A percentile compares a stretch with the other conserved stretches of the same genome.
Conservation (phyloP, 2,888 invertebrate species). For the Aphidius colemani region DNA sequence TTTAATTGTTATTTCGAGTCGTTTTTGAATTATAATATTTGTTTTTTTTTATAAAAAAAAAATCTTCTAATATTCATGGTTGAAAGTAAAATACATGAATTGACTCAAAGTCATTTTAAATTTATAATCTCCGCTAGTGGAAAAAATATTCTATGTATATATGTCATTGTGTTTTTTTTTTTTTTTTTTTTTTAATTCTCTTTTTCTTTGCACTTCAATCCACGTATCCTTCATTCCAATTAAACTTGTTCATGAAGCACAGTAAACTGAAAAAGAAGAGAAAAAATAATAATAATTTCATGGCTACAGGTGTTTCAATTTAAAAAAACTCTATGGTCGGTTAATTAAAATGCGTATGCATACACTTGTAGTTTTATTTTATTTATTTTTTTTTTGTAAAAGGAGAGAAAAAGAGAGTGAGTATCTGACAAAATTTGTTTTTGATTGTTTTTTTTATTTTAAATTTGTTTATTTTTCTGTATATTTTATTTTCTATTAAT, state of each 20-base stretch:
- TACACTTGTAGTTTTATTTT: too few relatives aligned
- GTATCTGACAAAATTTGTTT: too few relatives aligned
- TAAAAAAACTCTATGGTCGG: slow-evolving; percentile 30
- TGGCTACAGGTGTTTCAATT: slow-evolving; percentile 34
- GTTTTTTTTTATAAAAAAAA: neutral
- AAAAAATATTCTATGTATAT: neutral
- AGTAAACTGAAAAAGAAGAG: slow-evolving; percentile 17
- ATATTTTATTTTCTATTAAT: too few relatives aligned
- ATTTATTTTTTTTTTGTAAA: too few relatives aligned
- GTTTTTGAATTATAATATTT: slow-evolving; percentile 3
- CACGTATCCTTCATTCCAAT: slow-evolving; percentile 34
- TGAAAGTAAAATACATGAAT: slow-evolving; percentile 10
- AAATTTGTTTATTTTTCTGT: too few relatives aligned
- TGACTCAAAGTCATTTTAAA: slow-evolving; percentile 30
- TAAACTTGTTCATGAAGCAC: slow-evolving; percentile 32
- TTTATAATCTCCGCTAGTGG: slow-evolving; percentile 29
- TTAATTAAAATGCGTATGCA: slow-evolving; percentile 32
- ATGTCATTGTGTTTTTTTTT: too few relatives aligned
- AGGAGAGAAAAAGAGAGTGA: too few relatives aligned
- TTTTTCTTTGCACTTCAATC: slow-evolving; percentile 17
- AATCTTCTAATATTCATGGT: neutral
- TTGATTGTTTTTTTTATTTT: too few relatives aligned
- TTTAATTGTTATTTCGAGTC: neutral
- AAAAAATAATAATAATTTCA: slow-evolving; percentile 17
- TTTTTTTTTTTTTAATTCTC: neutral